Percentiles rank a stretch among this genome's conserved stretches.
phyloP scores from a whole-genome alignment of 2,797 vertebrate genomes.

The Ictinia mississippiensis region DNA sequence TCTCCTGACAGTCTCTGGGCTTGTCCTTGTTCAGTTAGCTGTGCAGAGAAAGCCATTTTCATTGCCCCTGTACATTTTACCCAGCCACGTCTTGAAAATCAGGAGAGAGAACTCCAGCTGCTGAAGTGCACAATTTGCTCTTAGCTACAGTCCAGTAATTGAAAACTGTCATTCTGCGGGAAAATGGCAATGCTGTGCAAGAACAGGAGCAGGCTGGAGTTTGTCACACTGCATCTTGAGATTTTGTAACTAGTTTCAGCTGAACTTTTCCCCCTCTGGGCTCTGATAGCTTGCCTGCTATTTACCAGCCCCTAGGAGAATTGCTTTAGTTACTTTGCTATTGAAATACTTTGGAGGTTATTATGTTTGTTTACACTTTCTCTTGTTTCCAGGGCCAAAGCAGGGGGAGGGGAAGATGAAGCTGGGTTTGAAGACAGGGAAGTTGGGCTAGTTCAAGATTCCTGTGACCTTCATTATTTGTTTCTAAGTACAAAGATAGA shows the following conservation, averaged over 20 bases:
- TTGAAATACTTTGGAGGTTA: conserved; percentile 55
- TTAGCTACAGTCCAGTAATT: conserved; percentile 65
- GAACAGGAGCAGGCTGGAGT: conserved; percentile 33
- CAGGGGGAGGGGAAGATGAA: background rate
- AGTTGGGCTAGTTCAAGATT: background rate
- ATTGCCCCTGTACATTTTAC: conserved; percentile 50
- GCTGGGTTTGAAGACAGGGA: background rate
- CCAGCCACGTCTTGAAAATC: conserved; percentile 39
- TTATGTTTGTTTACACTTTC: conserved; percentile 10
- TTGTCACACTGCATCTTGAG: conserved; percentile 56
- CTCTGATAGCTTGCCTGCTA: conserved; percentile 55
- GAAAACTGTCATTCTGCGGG: conserved; percentile 67
- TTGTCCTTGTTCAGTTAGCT: conserved; percentile 29
- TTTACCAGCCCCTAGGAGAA: conserved; percentile 56
- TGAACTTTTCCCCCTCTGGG: conserved; percentile 62
- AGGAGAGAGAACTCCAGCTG: conserved; percentile 49
- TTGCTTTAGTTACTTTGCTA: conserved; percentile 43
- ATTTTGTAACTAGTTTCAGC: conserved; percentile 42
- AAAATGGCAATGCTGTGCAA: conserved; percentile 48
- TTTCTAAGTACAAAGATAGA: background rate
- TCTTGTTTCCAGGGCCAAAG: background rate
- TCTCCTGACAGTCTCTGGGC: background rate
- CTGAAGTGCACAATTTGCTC: conserved; percentile 56
- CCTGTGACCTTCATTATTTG: background rate
- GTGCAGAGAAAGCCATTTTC: conserved; percentile 32